Percentiles rank a stretch among this genome's conserved stretches.
These are phyloP conservation scores for Tuta absoluta DNA, from an alignment of 2,888 invertebrate genomes.

Conservation along the genomic window DNA sequence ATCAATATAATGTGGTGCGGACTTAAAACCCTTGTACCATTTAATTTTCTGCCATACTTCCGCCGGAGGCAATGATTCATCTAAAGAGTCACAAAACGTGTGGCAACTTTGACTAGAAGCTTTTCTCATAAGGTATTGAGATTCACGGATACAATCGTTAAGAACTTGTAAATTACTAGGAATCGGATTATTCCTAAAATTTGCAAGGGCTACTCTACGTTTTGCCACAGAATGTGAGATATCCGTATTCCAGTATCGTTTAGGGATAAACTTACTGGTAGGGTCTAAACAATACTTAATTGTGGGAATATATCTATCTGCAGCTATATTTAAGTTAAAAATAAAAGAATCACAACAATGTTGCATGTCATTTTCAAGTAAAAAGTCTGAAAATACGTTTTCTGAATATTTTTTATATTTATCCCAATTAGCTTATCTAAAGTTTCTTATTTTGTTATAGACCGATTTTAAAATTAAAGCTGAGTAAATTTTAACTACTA, in stretches of 20 bases:
- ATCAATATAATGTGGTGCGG: not conserved
- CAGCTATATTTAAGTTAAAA: not conserved
- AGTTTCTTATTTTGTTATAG: conserved; percentile 1
- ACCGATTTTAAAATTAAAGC: not conserved
- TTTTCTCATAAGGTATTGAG: not conserved
- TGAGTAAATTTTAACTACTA: not conserved
- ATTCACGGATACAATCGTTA: not conserved
- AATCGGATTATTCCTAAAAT: conserved; percentile 14
- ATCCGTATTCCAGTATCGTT: conserved; percentile 3
- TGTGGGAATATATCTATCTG: not conserved
- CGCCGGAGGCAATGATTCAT: not conserved
- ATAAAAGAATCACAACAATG: not conserved
- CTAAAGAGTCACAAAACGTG: conserved; percentile 23
- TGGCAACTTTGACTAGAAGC: conserved; percentile 19
- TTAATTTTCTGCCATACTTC: conserved; percentile 20
- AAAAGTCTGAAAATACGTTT: not conserved
- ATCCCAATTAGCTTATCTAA: not conserved
- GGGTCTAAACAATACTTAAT: conserved; percentile 4
- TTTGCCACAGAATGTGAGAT: not conserved
- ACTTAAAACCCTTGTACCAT: conserved; percentile 24
- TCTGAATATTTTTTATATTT: not conserved
- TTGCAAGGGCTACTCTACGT: not conserved
- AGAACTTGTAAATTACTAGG: not conserved
- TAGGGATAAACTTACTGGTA: conserved; percentile 1
- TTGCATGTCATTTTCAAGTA: not conserved